These are phyloP conservation scores for Pungitius pungitius DNA, from an alignment of 2,113 vertebrate genomes.

Conservation along the genomic window DNA sequence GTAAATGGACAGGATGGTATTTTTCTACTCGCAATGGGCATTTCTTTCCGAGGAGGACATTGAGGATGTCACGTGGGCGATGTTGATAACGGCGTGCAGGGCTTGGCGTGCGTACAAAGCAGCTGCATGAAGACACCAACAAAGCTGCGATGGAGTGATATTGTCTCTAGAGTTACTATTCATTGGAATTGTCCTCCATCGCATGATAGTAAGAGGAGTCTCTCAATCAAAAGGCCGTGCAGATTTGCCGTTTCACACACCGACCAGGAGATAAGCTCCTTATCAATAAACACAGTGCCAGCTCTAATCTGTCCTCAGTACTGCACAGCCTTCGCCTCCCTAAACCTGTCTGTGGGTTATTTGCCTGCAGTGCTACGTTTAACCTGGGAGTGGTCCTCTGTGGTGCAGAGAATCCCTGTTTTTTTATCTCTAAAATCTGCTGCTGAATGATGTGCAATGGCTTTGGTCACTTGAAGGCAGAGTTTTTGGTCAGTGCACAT, in stretches of 20 bases:
- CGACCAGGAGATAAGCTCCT: constrained; percentile 52
- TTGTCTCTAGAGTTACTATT: constrained; percentile 45
- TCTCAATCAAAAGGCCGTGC: constrained; percentile 50
- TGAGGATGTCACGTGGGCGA: constrained; percentile 14
- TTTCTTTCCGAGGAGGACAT: constrained; percentile 38
- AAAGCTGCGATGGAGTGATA: constrained; percentile 55
- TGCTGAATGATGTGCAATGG: constrained; percentile 4
- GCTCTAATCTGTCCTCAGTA: constrained; percentile 50
- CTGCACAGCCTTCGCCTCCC: not conserved
- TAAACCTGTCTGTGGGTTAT: constrained; percentile 39
- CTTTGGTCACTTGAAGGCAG: constrained; percentile 9
- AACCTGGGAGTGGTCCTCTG: constrained; percentile 31
- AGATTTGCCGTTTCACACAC: constrained; percentile 46
- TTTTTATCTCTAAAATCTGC: constrained; percentile 26
- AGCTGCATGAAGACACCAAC: constrained; percentile 28
- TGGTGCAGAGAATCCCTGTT: constrained; percentile 45
- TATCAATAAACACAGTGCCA: constrained; percentile 59
- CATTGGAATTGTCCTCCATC: constrained; percentile 41
- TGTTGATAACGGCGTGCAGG: not conserved
- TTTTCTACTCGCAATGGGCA: constrained; percentile 18
- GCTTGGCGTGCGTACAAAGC: constrained; percentile 43
- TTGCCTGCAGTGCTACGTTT: constrained; percentile 41
- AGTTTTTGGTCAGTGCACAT: not conserved
- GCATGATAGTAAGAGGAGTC: constrained; percentile 48
- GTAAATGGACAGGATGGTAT: not conserved